A percentile compares a stretch with the other conserved stretches of the same genome.
Evolutionary conservation across 2,797 vertebrate genomes (phyloP).

Genomic region (Paedocypris micromegethes): DNA sequence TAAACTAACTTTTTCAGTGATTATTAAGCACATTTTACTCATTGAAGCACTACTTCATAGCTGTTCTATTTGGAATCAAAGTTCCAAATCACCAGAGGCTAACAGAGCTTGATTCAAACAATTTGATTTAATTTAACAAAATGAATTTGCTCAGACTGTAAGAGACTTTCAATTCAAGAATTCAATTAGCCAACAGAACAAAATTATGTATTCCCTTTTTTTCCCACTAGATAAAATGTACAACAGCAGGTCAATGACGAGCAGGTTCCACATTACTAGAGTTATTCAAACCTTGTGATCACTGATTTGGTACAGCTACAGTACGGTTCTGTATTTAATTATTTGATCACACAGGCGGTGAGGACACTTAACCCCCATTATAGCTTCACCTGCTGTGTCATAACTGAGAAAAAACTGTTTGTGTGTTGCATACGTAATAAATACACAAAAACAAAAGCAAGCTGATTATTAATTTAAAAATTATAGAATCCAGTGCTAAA

Average conservation of each 20-base stretch:
- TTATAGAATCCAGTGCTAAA: too few relatives aligned
- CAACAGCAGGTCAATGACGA: conserved; percentile 9
- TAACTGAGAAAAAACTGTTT: conserved; percentile 7
- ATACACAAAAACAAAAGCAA: too few relatives aligned
- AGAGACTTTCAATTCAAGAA: too few relatives aligned
- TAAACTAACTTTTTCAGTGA: too few relatives aligned
- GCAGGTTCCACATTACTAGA: conserved; percentile 19
- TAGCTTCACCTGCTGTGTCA: conserved; percentile 8
- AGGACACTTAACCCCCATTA: conserved; percentile 32
- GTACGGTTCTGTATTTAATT: conserved; percentile 26
- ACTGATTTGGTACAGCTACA: conserved; percentile 15
- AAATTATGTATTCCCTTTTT: conserved; percentile 5
- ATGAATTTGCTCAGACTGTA: neutral
- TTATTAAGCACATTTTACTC: neutral
- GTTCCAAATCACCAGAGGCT: conserved; percentile 6
- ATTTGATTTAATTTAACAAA: conserved; percentile 4
- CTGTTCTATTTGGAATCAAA: neutral
- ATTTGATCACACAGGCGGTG: conserved; percentile 11
- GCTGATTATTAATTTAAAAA: too few relatives aligned
- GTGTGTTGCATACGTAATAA: neutral
- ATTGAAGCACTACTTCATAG: neutral
- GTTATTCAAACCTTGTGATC: conserved; percentile 30
- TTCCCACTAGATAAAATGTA: neutral
- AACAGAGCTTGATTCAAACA: conserved; percentile 6
- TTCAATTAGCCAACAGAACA: neutral